A percentile compares a stretch with the other conserved stretches of the same genome.
These are phyloP conservation scores for Dendronephthya gigantea DNA, from an alignment of 64 coral and sea anemone genomes.

Conservation along the genomic window DNA sequence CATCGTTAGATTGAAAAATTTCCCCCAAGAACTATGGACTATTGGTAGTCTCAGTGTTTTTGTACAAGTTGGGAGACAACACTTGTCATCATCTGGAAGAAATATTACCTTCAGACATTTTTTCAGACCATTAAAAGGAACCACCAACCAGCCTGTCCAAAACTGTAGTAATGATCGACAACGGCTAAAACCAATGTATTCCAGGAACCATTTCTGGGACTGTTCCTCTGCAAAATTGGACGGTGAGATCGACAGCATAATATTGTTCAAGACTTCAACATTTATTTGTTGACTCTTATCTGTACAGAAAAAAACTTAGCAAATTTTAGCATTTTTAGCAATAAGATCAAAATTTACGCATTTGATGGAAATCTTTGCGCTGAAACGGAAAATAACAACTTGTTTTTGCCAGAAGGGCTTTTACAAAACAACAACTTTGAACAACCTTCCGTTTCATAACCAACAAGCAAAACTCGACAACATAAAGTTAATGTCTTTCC, in stretches of 20 bases:
- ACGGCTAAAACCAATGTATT: background rate
- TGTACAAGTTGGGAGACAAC: conserved; percentile 16
- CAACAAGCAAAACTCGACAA: too few relatives aligned
- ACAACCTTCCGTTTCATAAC: too few relatives aligned
- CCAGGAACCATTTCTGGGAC: background rate
- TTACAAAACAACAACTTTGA: too few relatives aligned
- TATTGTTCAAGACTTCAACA: background rate
- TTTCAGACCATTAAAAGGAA: background rate
- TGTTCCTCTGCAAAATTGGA: background rate
- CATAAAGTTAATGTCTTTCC: too few relatives aligned
- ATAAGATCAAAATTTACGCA: conserved; percentile 5
- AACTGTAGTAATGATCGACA: conserved; percentile 11
- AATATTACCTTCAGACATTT: background rate
- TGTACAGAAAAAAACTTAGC: background rate
- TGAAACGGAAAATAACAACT: too few relatives aligned
- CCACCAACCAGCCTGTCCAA: background rate
- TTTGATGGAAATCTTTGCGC: too few relatives aligned
- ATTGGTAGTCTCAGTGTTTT: background rate
- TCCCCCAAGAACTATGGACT: background rate
- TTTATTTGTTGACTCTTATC: background rate
- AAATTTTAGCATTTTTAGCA: background rate
- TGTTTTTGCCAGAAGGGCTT: too few relatives aligned
- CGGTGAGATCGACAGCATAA: background rate
- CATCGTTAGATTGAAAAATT: background rate
- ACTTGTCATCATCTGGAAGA: conserved; percentile 21